Evolutionary conservation across 2,797 vertebrate species (phyloP), one percentile per base, ranked within the genome.

Genomic region (Balearica regulorum): DNA sequence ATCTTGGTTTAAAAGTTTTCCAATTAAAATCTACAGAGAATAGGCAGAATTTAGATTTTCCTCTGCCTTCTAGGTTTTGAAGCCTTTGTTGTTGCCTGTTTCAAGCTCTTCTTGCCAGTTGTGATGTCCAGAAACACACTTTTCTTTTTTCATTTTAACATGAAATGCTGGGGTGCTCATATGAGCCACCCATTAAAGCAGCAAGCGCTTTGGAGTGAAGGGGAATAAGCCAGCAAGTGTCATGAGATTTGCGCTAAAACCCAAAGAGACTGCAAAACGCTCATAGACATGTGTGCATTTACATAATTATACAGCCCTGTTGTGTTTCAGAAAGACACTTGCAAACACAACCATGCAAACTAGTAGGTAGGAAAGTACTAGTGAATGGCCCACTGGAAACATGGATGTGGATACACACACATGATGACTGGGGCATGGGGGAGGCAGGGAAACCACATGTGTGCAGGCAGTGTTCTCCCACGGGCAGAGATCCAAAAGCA

Each of bases 161-260:
- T 65, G 86, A 90, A 93, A 95, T 91, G 78, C 90, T 62, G 54
- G 87, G 81, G 65, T 76, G 61, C 44, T 91, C 46, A 29, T 43
- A 57, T 19, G 49, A 89, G 25, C 14, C 10, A 54, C 71, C 53
- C 72, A 26, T 81, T 87, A 77, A 72, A 92, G 69, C 78, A 85
- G 83, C 55, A 54, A 90, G 49, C 2, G 6, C 81, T 87, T 92
- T 80, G 62, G 68, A 87, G 48, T 41, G 61, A 92, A 81, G 69
- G 71, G 48, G 75, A 94, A 91, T 72, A 93, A 96, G 65, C 65
- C 84, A 94, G 71, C 35, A 78, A 94, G 65, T 80, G 84, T 80
- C 93, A 53, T 65, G 89, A 94, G 87, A 91, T 94, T 84, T 83
- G 65, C 10, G 2, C 77, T 83, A 84, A 93, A 96, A 61, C 49